A percentile compares a stretch with the other conserved stretches of the same genome.
Conservation (phyloP, 2,113 vertebrate genomes). For the Cheirogaleus medius region DNA sequence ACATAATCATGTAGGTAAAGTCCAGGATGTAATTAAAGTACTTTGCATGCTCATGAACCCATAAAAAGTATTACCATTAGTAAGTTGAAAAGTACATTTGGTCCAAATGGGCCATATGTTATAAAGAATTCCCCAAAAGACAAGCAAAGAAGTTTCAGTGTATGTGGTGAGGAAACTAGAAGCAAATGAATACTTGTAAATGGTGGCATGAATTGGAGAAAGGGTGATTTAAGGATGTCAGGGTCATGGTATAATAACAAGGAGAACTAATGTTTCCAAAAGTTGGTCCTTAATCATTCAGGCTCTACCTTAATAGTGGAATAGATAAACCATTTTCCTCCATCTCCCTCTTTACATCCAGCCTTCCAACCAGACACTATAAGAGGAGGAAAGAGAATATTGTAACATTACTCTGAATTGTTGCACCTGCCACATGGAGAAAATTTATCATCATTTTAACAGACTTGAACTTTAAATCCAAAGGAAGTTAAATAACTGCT, state of each 20-base stretch:
- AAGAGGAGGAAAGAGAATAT: not conserved
- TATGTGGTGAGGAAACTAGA: not conserved
- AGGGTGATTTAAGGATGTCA: too few relatives aligned
- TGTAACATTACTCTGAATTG: not conserved
- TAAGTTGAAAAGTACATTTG: not conserved
- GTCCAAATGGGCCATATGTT: not conserved
- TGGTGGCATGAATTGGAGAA: not conserved
- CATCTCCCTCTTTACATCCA: not conserved
- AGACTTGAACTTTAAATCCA: not conserved
- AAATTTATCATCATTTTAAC: not conserved
- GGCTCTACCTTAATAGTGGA: too few relatives aligned
- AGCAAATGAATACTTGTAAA: too few relatives aligned
- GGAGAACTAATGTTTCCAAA: not conserved
- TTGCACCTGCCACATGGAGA: not conserved
- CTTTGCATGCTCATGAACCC: not conserved
- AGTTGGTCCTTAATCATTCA: too few relatives aligned
- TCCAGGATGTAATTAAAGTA: not conserved
- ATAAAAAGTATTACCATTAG: not conserved
- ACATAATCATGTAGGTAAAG: not conserved
- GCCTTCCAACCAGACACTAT: not conserved
- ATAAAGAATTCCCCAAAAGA: not conserved
- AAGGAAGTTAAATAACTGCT: not conserved
- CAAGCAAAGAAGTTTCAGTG: not conserved
- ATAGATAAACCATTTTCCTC: fast-evolving
- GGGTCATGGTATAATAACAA: not conserved